Evolutionary conservation across 2,888 invertebrate genomes (phyloP), one percentile per base, ranked within the genome.

Genomic region (Lymantria monacha): DNA sequence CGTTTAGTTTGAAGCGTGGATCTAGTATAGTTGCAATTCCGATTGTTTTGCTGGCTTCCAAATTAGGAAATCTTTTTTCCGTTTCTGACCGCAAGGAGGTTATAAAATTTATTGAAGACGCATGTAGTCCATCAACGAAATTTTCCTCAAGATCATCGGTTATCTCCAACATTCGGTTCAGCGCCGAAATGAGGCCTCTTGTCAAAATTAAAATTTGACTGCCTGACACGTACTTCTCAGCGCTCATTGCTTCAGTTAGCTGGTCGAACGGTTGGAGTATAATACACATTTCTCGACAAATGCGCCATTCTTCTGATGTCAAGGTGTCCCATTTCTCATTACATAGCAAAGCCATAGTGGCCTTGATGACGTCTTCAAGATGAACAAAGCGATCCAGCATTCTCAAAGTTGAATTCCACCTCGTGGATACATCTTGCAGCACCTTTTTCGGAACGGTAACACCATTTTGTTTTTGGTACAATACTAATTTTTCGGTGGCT

Each of bases 241-340:
- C 68, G 48, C 64, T 71, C 48, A 67, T 61, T 2, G 59, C 30
- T 22, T 48, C 15, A 0, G 67, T 67, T 8, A 52, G 61, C 14
- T 71, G 63, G 13, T 74, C 63, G 30, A 69, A 70, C 5, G 70
- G 69, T 40, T 63, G 53, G 44, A 74, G 55, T 31, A 65, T 46
- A 51, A 49, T 53, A 0, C 30, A 33, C 11, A 69, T 7, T 12
- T 68, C 49, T 0, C 12, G 37, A 1, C 49, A 40, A 13, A 65
- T 8, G 14, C 14, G 13, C 68, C 68, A 70, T 14, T 67, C 63
- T 31, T 60, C 61, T 12, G 65, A 11, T n/a, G 50, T 37, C 11
- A 45, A 36, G 3, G 36, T n/a, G 22, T 13, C 22, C 9, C 65
- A 42, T 31, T 68, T 54, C 48, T 46, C 52, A 22, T 46, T 48